Evolutionary conservation across 92 coral and sea anemone genomes (phyloP).

Genomic region (Parazoanthus atlanticus): DNA sequence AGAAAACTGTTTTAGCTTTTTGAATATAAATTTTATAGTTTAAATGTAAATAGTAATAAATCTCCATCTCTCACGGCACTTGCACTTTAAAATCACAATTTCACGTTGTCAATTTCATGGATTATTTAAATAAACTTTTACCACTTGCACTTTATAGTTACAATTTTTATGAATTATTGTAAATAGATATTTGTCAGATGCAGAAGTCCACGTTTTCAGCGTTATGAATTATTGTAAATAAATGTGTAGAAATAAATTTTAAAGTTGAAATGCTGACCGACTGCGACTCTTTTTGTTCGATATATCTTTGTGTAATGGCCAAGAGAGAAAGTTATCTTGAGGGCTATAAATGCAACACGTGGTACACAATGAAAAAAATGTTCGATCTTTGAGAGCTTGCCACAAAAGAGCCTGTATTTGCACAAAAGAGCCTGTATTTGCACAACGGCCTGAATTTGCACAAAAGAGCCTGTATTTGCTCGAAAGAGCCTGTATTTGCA

Average conservation of each 20-base stretch:
- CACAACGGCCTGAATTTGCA: too few species aligned
- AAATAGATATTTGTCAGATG: background rate
- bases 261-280: conserved; percentile 4
- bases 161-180: background rate
- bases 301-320: background rate
- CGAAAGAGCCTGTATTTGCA: too few species aligned
- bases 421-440: too few species aligned
- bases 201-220: background rate
- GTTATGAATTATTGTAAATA: conserved; percentile 1
- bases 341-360: background rate
- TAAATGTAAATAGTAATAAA: too few species aligned
- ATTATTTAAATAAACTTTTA: conserved; percentile 5
- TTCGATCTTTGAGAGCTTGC: background rate
- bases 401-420: too few species aligned
- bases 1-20: too few species aligned
- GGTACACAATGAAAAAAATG: background rate
- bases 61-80: too few species aligned
- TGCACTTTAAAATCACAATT: background rate
- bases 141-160: background rate
- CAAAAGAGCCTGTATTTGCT: too few species aligned
- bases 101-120: background rate
- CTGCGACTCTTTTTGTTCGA: background rate
- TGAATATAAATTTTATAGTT: too few species aligned
- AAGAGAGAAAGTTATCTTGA: background rate
- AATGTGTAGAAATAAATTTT: background rate